Conservation (phyloP, 2,888 invertebrate genomes). For the Apamea sordens region DNA sequence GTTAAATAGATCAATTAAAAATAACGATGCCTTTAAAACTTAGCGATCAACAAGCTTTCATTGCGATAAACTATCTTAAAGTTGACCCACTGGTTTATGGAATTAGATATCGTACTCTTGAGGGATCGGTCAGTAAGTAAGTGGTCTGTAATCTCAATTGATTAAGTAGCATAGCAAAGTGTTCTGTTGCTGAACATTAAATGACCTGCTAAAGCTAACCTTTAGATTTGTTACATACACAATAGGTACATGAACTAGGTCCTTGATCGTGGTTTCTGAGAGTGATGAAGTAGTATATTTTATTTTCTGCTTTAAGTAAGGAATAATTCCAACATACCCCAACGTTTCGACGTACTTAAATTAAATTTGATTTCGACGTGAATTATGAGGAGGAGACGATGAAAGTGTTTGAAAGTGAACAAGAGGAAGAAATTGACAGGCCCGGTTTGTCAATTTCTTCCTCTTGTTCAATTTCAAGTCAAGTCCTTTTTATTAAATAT, state of each 20-base stretch:
- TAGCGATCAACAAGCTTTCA: neutral
- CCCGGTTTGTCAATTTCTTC: too few relatives aligned
- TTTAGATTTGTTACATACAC: neutral
- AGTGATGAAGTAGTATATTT: neutral
- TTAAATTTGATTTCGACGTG: too few relatives aligned
- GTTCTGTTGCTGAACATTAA: neutral
- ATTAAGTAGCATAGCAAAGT: neutral
- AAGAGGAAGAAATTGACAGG: too few relatives aligned
- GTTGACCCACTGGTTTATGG: neutral
- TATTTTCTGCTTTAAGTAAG: too few relatives aligned
- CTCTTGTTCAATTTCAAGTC: too few relatives aligned
- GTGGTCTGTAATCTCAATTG: neutral
- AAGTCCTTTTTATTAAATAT: too few relatives aligned
- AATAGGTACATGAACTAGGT: neutral
- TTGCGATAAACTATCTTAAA: neutral
- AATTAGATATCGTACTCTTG: slow-evolving; percentile 12
- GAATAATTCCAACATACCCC: neutral
- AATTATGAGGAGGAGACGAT: neutral
- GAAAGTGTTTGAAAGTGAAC: neutral
- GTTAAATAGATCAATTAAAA: neutral
- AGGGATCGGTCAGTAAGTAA: neutral
- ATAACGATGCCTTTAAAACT: neutral
- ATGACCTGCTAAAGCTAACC: neutral
- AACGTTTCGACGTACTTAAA: neutral
- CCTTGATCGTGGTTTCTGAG: neutral